Evolutionary conservation across 2,888 invertebrate genomes (phyloP), one percentile per base, ranked within the genome.

Genomic region (Argyra leucocephala): DNA sequence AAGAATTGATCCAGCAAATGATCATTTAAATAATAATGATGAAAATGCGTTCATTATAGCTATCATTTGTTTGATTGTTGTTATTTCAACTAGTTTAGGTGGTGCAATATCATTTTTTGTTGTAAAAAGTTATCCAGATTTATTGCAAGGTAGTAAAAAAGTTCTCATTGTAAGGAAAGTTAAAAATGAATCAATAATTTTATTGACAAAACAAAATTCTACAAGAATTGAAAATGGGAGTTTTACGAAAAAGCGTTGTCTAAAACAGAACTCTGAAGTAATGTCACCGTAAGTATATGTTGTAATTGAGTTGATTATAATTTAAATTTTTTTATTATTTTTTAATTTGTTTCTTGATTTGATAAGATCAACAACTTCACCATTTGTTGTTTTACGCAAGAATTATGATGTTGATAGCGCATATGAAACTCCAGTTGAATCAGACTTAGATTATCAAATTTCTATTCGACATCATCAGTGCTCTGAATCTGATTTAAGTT

Each of bases 141-240:
- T 77, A 0, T 65, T 78, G 59, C 72, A 76, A 59, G 76, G 77
- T 1, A 77, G 76, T 0, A 75, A 74, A 21, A 73, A 75, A 66
- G 74, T 75, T 0, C 26, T 75, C 36, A 72, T 76, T 0, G 73
- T 77, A 2, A 75, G 75, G 62, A 73, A 75, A 64, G 69, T 72
- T 0, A 72, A 73, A 15, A 70, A 70, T 26, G 21, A 31, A 48
- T 48, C 48, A 48, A 48, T n/a, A 48, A 18, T 48, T 7, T 31
- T 10, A 31, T 31, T 31, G 10, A 31, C 31, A 31, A 31, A 31
- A 7, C 31, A 31, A 31, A 31, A 31, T 31, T 10, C n/a, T n/a
- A n/a, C n/a, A n/a, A n/a, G n/a, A n/a, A n/a, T n/a, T n/a, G n/a
- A n/a, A n/a, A n/a, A n/a, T n/a, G n/a, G n/a, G n/a, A n/a, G 12